Evolutionary conservation across 2,797 vertebrate species (phyloP).

Genomic region (Acanthiza pusilla): DNA sequence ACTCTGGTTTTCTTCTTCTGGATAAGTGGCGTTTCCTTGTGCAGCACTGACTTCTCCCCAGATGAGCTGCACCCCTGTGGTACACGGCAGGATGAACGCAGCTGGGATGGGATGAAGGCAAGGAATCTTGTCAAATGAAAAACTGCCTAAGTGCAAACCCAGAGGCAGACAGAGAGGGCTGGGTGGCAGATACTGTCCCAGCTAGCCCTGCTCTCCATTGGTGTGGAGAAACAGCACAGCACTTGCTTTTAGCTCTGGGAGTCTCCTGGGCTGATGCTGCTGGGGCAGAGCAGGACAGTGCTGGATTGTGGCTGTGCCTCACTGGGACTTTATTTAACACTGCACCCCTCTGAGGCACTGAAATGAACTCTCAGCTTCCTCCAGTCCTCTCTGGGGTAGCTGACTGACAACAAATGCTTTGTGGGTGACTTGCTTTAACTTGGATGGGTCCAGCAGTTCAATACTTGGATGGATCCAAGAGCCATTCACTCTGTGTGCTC

Average conservation of each 20-base stretch:
- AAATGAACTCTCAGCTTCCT: not conserved
- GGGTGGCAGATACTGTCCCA: not conserved
- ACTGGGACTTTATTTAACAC: accelerated
- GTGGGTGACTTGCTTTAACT: not conserved
- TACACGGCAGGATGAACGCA: not conserved
- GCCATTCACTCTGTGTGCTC: not conserved
- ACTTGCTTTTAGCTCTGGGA: not conserved
- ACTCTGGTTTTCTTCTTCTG: not conserved
- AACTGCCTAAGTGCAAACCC: not conserved
- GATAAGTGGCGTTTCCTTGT: not conserved
- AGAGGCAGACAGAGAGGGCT: not conserved
- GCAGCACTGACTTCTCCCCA: not conserved
- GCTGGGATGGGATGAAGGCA: not conserved
- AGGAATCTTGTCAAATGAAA: no score
- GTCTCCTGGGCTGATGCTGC: not conserved
- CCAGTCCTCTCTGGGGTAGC: accelerated
- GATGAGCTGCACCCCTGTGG: not conserved
- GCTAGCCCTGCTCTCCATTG: not conserved
- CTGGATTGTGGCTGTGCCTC: not conserved
- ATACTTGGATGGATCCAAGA: not conserved
- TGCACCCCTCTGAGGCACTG: accelerated
- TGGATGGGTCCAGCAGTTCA: not conserved
- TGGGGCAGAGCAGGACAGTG: not conserved
- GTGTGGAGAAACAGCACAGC: accelerated
- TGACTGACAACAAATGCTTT: not conserved